Conservation (phyloP, 2,113 vertebrate genomes). For the Girardinichthys multiradiatus region DNA sequence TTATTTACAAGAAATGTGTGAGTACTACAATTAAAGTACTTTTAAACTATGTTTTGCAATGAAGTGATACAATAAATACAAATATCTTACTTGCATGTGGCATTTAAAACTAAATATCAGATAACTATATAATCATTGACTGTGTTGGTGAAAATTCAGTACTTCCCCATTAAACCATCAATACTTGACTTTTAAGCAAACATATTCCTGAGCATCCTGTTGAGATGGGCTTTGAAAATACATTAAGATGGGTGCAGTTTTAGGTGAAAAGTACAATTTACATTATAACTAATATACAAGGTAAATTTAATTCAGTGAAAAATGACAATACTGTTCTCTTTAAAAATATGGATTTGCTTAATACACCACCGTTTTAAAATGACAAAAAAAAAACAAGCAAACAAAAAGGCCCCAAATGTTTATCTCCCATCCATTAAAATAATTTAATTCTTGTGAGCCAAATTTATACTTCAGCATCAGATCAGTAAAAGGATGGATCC, state of each 20-base stretch:
- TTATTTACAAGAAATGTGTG: slow-evolving; percentile 14
- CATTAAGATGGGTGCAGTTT: slow-evolving; percentile 26
- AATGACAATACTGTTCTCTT: slow-evolving; percentile 57
- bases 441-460: background rate
- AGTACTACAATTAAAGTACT: slow-evolving; percentile 41
- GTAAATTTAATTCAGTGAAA: slow-evolving; percentile 45
- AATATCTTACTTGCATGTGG: slow-evolving; percentile 17
- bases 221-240: slow-evolving; percentile 12
- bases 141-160: slow-evolving; percentile 23
- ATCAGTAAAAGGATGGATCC: background rate
- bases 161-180: slow-evolving; percentile 22
- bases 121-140: slow-evolving; percentile 10
- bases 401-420: background rate
- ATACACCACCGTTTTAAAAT: slow-evolving; percentile 18
- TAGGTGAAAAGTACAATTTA: slow-evolving; percentile 34
- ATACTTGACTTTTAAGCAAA: slow-evolving; percentile 17
- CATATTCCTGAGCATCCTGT: slow-evolving; percentile 54
- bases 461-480: slow-evolving; percentile 2
- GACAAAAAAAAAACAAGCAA: background rate
- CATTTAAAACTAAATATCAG: slow-evolving; percentile 18
- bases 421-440: background rate
- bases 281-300: slow-evolving; percentile 60
- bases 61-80: slow-evolving; percentile 30
- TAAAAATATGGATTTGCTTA: slow-evolving; percentile 27
- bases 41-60: slow-evolving; percentile 35